These are phyloP conservation scores for Castor canadensis DNA, from an alignment of 2,113 vertebrate species.

Conservation along the genomic window DNA sequence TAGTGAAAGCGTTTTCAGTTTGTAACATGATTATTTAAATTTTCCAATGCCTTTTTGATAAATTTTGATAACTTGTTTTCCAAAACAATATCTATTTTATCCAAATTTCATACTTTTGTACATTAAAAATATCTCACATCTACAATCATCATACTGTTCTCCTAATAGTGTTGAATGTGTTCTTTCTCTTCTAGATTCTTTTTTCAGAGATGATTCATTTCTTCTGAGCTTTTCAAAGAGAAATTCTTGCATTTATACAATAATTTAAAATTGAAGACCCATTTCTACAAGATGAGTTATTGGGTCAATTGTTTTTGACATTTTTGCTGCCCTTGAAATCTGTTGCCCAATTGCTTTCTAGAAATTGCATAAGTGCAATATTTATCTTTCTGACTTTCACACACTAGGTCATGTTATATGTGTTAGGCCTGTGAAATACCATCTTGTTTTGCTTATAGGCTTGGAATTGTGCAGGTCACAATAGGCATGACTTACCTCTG, in stretches of 20 bases:
- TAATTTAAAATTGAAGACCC: neutral
- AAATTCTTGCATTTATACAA: neutral
- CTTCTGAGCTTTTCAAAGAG: neutral
- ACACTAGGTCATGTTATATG: neutral
- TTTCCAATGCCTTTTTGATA: neutral
- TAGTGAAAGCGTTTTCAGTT: neutral
- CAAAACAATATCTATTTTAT: neutral
- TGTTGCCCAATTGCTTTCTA: neutral
- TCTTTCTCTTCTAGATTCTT: neutral
- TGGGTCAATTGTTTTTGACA: neutral
- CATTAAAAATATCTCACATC: neutral
- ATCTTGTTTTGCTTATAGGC: neutral
- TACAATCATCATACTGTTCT: neutral
- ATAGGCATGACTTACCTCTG: neutral
- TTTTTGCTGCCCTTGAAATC: slow-evolving; percentile 32
- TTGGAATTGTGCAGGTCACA: neutral
- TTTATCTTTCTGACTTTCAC: neutral
- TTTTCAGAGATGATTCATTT: neutral
- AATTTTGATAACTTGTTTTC: slow-evolving; percentile 1
- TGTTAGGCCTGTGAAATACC: neutral
- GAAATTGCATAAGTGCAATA: neutral
- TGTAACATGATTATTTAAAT: neutral
- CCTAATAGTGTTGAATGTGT: neutral
- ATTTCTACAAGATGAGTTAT: neutral
- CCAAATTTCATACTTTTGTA: neutral